These are phyloP conservation scores for Hyperoodon ampullatus DNA, from an alignment of 2,113 vertebrate species.

Conservation along the genomic window DNA sequence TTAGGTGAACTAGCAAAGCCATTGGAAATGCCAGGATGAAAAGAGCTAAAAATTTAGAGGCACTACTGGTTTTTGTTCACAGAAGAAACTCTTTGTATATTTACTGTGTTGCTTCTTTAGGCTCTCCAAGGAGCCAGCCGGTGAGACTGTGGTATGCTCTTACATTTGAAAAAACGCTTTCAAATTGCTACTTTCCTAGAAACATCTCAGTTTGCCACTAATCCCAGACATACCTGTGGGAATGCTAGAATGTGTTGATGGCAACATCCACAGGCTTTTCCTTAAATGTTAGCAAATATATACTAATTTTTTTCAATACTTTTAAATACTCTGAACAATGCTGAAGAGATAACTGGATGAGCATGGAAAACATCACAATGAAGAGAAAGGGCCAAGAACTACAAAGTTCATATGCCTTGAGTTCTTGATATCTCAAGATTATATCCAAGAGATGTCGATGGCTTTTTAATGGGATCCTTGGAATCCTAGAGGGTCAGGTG, in stretches of 20 bases:
- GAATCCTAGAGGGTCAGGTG: not conserved
- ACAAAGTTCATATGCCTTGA: not conserved
- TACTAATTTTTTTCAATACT: constrained; percentile 46
- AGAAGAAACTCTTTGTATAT: not conserved
- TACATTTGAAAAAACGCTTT: constrained; percentile 43
- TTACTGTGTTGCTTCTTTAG: not conserved
- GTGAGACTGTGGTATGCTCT: constrained; percentile 4
- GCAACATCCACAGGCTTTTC: not conserved
- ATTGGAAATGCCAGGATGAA: not conserved
- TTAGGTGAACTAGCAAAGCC: not conserved
- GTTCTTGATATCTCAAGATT: not conserved
- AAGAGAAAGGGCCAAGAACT: not conserved
- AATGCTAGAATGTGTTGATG: constrained; percentile 25
- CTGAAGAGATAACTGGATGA: not conserved
- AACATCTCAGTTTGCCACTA: constrained; percentile 40
- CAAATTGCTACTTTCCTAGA: constrained; percentile 67
- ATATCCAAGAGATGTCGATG: not conserved
- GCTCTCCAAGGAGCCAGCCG: not conserved
- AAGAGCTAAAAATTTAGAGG: not conserved
- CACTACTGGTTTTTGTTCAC: not conserved
- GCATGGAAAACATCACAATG: not conserved
- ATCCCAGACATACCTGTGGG: constrained; percentile 57
- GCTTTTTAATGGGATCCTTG: not conserved
- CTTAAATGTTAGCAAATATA: constrained; percentile 58
- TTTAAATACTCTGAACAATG: not conserved